Evolutionary conservation across 1,140 invertebrate species (phyloP), one percentile per base, ranked within the genome.

Genomic region (Hycleus cichorii): DNA sequence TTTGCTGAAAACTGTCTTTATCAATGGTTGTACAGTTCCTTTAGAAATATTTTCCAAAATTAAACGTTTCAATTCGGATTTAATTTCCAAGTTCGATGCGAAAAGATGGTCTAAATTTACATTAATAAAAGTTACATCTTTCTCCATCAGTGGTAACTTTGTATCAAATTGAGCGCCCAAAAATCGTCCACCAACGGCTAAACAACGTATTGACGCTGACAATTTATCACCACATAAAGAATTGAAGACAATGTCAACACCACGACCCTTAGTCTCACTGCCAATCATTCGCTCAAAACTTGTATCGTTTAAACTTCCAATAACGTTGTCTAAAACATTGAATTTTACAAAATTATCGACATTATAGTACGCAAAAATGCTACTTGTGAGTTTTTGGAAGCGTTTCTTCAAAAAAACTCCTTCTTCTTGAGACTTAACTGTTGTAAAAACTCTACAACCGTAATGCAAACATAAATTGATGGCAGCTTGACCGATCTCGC

Each of bases 401-500:
- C 69, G 73, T 52, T 83, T 59, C 68, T 86, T 82, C n/a, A 95
- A 74, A 64, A 87, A 90, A 11, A 86, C 75, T 63, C 84, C 81
- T 75, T 95, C 93, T 59, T 88, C 81, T 10, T 78, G 68, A 0
- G 85, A 84, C 40, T 84, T 85, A 39, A 90, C 88, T 3, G 87
- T 91, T 43, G 86, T 89, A 69, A 81, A 91, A 8, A 89, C 80
- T 26, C 78, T 77, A 69, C 89, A 86, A 3, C 83, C 83, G 70
- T 82, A 79, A 62, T 81, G 78, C 3, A 91, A 76, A 0, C 88
- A 88, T 24, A 93, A 81, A 49, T 84, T 80, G 65, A 94, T 93
- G 38, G 90, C 89, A 1, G 90, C 90, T 67, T 91, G 84, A 0
- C 91, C 91, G n/a, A 94, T 88, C 26, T 90, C 91, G 18, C 91